phyloP scores from a whole-genome alignment of 2,113 vertebrate genomes.

The Ciconia maguari region DNA sequence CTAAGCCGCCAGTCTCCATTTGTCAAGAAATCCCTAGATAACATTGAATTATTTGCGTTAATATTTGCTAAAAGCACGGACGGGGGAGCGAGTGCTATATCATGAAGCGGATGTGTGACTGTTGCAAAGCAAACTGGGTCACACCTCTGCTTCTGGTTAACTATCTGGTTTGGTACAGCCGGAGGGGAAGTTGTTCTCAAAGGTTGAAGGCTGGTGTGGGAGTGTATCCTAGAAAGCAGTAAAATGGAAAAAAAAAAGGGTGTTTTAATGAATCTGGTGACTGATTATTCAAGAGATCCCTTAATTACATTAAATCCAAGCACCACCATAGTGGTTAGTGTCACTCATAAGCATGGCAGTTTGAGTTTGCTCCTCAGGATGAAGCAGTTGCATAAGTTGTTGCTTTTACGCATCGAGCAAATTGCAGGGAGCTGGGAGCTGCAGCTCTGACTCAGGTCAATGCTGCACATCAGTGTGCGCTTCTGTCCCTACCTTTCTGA shows the following conservation, averaged over 20 bases:
- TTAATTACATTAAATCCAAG: not conserved
- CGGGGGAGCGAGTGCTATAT: not conserved
- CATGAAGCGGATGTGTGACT: not conserved
- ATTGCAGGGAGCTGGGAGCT: not conserved
- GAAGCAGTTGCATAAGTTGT: not conserved
- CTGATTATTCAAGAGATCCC: not conserved
- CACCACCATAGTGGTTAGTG: not conserved
- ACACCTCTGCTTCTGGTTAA: not conserved
- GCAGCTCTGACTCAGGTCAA: not conserved
- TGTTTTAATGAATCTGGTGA: not conserved
- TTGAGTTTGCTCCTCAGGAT: not conserved
- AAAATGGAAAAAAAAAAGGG: rapidly evolving
- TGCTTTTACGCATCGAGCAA: not conserved
- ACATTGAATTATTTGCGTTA: not conserved
- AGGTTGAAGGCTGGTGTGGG: not conserved
- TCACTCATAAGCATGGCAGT: not conserved
- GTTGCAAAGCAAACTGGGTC: not conserved
- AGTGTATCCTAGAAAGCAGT: not conserved
- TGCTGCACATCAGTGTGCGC: rapidly evolving
- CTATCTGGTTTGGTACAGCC: not conserved
- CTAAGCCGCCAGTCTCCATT: not conserved
- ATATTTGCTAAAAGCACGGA: not conserved
- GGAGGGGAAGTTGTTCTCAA: not conserved
- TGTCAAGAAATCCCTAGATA: not conserved
- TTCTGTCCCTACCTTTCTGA: not conserved